phyloP scores from a whole-genome alignment of 1,140 invertebrate species.

The Zaprionus kolodkinae region DNA sequence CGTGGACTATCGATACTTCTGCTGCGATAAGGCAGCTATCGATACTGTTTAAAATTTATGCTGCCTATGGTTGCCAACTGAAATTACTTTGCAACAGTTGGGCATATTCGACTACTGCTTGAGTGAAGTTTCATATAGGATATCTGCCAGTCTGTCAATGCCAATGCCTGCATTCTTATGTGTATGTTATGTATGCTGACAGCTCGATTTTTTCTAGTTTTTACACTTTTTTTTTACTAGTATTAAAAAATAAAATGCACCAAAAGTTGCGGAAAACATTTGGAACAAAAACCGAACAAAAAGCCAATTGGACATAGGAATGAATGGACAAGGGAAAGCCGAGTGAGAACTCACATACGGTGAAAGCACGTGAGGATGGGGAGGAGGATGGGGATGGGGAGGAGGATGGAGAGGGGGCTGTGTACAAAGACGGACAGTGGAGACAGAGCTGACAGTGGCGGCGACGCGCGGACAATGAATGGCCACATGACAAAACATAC shows the following conservation, averaged over 20 bases:
- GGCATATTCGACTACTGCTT: background rate
- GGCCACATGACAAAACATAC: conserved; percentile 79
- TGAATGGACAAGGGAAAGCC: background rate
- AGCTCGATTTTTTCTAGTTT: conserved; percentile 71
- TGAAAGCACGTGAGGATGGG: background rate
- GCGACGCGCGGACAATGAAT: conserved; percentile 66
- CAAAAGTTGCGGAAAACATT: conserved; percentile 58
- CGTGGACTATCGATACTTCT: background rate
- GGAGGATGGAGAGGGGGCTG: conserved; percentile 3
- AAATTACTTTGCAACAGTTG: background rate
- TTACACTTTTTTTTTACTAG: conserved; percentile 52
- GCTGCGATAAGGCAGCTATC: background rate
- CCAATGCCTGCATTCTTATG: background rate
- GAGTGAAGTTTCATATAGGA: background rate
- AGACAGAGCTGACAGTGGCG: conserved; percentile 44
- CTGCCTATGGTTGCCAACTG: background rate
- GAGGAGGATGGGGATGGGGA: conserved; percentile 1
- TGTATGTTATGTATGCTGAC: conserved; percentile 67
- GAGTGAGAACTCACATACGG: background rate
- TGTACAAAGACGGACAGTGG: too few species aligned
- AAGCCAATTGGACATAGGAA: conserved; percentile 52
- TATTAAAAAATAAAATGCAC: conserved; percentile 39
- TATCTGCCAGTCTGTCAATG: background rate
- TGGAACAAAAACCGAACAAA: conserved; percentile 50
- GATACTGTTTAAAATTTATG: background rate